phyloP scores from a whole-genome alignment of 2,888 invertebrate genomes.

The Drosophila hawaiiensis region DNA sequence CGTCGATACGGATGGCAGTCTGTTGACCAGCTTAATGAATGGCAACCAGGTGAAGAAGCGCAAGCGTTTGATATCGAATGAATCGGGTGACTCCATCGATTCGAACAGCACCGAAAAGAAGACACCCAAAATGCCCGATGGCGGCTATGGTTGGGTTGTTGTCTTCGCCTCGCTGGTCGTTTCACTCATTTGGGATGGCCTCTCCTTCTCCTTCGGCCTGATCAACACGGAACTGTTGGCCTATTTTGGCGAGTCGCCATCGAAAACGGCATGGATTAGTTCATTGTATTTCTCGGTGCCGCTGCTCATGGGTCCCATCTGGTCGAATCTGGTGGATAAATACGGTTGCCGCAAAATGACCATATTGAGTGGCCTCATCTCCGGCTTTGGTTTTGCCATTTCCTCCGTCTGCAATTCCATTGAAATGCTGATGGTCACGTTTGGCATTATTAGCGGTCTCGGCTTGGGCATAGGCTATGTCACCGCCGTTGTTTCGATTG shows the following conservation, averaged over 20 bases:
- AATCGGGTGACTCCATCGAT: constrained; percentile 84
- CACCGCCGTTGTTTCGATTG: constrained; percentile 95
- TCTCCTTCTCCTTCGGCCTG: constrained; percentile 96
- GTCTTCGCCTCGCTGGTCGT: constrained; percentile 94
- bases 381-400: constrained; percentile 91
- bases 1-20: constrained; percentile 59
- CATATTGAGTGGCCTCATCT: constrained; percentile 90
- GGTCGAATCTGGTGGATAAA: constrained; percentile 92
- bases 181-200: constrained; percentile 96
- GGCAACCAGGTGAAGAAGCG: constrained; percentile 71
- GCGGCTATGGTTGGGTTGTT: constrained; percentile 87
- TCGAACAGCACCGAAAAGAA: constrained; percentile 83
- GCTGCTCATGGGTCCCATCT: constrained; percentile 89
- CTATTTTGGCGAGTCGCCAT: constrained; percentile 92
- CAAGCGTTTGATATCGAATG: constrained; percentile 83
- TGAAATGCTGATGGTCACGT: constrained; percentile 93
- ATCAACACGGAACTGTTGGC: constrained; percentile 93
- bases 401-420: constrained; percentile 90
- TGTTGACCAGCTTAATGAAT: constrained; percentile 53
- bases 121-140: constrained; percentile 84
- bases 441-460: constrained; percentile 93
- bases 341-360: constrained; percentile 94
- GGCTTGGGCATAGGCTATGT: constrained; percentile 94
- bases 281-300: constrained; percentile 96
- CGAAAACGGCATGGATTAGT: constrained; percentile 95